Evolutionary conservation across 2,113 vertebrate species (phyloP).

Genomic region (Pterocles orientalis): DNA sequence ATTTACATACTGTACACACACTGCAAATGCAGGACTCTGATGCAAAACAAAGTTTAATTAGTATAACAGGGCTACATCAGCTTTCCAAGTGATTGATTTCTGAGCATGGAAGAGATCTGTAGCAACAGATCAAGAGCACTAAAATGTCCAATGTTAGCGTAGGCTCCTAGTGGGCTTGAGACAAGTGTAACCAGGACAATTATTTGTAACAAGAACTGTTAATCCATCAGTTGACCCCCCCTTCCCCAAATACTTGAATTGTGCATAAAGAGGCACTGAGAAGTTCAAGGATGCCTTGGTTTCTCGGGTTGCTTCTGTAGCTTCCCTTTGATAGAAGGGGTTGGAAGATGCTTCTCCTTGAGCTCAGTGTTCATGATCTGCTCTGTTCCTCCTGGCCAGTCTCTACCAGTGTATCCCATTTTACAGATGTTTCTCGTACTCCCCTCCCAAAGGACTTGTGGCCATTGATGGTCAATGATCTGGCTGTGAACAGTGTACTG

Average conservation of each 20-base stretch:
- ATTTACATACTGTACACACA: conserved; percentile 76
- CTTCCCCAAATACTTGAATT: neutral
- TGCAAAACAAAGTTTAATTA: conserved; percentile 78
- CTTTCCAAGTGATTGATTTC: conserved; percentile 49
- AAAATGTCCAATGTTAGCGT: neutral
- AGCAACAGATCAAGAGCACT: neutral
- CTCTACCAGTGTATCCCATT: neutral
- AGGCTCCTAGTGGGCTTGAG: neutral
- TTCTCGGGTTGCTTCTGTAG: neutral
- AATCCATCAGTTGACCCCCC: rapidly evolving
- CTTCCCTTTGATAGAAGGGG: neutral
- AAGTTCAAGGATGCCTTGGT: neutral
- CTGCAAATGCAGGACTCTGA: conserved; percentile 68
- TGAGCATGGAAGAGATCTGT: neutral
- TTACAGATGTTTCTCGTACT: neutral
- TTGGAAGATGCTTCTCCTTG: neutral
- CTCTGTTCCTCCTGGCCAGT: neutral
- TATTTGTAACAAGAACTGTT: neutral
- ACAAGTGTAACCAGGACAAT: neutral
- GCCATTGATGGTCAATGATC: neutral
- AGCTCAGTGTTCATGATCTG: rapidly evolving
- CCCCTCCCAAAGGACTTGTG: neutral
- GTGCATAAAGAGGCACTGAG: neutral
- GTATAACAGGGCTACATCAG: conserved; percentile 59
- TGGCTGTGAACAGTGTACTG: neutral